A percentile compares a stretch with the other conserved stretches of the same genome.
These are phyloP conservation scores for Lasioglossum leucozonium DNA, from an alignment of 2,888 invertebrate genomes.

Conservation along the genomic window DNA sequence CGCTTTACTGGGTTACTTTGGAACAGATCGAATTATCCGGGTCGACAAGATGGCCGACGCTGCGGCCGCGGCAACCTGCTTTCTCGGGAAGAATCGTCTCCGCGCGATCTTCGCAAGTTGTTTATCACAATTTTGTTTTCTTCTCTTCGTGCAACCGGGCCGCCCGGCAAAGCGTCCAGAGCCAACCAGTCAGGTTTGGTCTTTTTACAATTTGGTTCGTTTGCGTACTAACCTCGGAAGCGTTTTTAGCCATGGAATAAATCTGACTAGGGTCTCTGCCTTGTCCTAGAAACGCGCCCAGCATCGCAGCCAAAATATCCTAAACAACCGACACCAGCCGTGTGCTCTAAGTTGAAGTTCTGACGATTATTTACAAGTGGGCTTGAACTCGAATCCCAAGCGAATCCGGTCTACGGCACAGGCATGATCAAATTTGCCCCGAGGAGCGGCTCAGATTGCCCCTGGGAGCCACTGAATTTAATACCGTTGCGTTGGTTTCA, in stretches of 20 bases:
- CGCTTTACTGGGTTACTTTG: slow-evolving; percentile 11
- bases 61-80: neutral
- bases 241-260: slow-evolving; percentile 97
- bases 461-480: no score
- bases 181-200: neutral
- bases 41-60: neutral
- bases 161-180: slow-evolving; percentile 5
- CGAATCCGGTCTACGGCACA: neutral
- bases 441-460: no score
- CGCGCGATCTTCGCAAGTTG: neutral
- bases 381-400: slow-evolving; percentile 6
- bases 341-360: slow-evolving; percentile 76
- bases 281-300: slow-evolving; percentile 94
- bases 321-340: slow-evolving; percentile 87
- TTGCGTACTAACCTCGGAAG: slow-evolving; percentile 93
- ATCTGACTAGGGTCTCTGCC: slow-evolving; percentile 96
- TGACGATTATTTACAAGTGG: slow-evolving; percentile 74
- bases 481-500: no score
- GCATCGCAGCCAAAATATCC: slow-evolving; percentile 96
- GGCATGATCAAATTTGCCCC: neutral
- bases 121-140: no score
- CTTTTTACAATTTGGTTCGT: slow-evolving; percentile 33
- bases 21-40: neutral
- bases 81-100: neutral
- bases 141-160: neutral